Percentiles rank a stretch among this genome's conserved stretches.
phyloP scores from a whole-genome alignment of 1,140 invertebrate species.

The Pararge aegeria region DNA sequence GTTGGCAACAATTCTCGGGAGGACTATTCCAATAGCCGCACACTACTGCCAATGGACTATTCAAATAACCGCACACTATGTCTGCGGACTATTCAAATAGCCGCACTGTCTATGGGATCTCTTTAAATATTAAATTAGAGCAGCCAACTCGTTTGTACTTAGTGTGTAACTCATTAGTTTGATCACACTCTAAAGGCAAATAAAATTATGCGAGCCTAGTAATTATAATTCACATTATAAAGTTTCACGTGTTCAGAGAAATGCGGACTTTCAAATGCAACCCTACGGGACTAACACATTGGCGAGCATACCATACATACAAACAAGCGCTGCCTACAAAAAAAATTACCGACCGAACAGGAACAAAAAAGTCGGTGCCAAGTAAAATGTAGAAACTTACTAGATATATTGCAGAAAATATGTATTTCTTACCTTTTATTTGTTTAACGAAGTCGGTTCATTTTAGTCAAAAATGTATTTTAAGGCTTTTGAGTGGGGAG shows the following conservation, averaged over 20 bases:
- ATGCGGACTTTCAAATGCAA: no score
- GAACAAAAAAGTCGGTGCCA: no score
- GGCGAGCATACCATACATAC: no score
- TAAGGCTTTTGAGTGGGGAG: no score
- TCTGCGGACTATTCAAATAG: background rate
- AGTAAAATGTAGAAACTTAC: no score
- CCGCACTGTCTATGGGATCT: conserved; percentile 20
- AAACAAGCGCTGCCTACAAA: no score
- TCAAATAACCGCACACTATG: conserved; percentile 6
- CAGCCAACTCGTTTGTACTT: conserved; percentile 21
- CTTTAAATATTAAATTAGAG: conserved; percentile 29
- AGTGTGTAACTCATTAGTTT: conserved; percentile 18
- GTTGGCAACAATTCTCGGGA: conserved; percentile 16
- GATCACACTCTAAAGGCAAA: conserved; percentile 23
- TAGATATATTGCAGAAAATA: no score
- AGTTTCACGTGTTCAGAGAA: background rate
- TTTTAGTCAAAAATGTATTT: no score
- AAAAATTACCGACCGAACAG: no score
- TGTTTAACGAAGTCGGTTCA: no score
- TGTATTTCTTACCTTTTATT: no score
- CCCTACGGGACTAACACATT: no score
- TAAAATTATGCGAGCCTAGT: conserved; percentile 6
- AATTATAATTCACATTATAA: conserved; percentile 1
- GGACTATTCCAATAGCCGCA: conserved; percentile 5
- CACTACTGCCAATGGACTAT: background rate